Percentiles rank a stretch among this genome's conserved stretches.
These are phyloP conservation scores for Ricordea florida DNA, from an alignment of 92 coral and sea anemone genomes.

Conservation along the genomic window DNA sequence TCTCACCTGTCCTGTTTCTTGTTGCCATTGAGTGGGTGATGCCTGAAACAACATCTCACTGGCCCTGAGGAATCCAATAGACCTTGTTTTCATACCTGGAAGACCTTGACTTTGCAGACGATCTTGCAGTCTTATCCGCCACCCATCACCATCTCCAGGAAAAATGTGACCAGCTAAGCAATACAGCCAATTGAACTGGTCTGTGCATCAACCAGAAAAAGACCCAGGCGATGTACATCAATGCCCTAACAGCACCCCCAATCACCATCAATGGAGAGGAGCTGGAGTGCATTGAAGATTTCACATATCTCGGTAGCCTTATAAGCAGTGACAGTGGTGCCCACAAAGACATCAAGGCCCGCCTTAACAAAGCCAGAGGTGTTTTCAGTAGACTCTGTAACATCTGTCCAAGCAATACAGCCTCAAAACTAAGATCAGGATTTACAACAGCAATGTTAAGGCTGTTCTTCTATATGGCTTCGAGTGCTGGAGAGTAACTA, in stretches of 20 bases:
- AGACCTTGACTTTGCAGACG: background rate
- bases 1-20: no score
- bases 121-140: background rate
- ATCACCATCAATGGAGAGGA: background rate
- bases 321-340: no score
- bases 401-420: no score
- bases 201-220: background rate
- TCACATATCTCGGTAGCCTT: background rate
- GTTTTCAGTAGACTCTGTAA: no score
- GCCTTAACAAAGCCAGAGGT: no score
- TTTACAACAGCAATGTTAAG: background rate
- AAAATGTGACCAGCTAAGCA: no score
- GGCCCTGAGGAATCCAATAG: background rate
- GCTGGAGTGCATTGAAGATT: background rate
- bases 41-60: background rate
- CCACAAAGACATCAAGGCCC: no score
- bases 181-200: no score
- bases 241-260: background rate
- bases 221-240: background rate
- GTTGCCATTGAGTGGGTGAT: background rate
- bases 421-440: no score
- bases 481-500: background rate
- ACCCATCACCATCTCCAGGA: no score
- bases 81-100: background rate
- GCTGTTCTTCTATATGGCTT: background rate